A percentile compares a stretch with the other conserved stretches of the same genome.
phyloP scores from a whole-genome alignment of 1,140 invertebrate species.

The Eumaeus atala region DNA sequence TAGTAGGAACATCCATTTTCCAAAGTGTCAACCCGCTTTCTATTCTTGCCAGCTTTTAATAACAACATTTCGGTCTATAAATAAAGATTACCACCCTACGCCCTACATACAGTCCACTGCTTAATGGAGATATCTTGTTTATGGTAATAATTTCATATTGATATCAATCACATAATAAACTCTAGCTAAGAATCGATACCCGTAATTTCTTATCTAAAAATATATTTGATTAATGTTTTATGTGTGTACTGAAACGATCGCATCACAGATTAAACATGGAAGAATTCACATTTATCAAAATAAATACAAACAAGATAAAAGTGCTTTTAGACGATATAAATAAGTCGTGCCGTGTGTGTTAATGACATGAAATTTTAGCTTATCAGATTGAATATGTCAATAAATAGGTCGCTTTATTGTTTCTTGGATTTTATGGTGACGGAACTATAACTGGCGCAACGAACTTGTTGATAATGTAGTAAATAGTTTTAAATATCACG shows the following conservation, averaged over 20 bases:
- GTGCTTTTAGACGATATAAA: slow-evolving; percentile 30
- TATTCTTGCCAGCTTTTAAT: slow-evolving; percentile 14
- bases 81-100: slow-evolving; percentile 19
- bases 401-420: slow-evolving; percentile 68
- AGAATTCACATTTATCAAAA: slow-evolving; percentile 45
- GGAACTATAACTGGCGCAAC: slow-evolving; percentile 38
- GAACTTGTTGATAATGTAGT: slow-evolving; percentile 34
- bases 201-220: slow-evolving; percentile 43
- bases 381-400: slow-evolving; percentile 53
- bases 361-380: slow-evolving; percentile 59
- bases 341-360: slow-evolving; percentile 46
- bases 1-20: slow-evolving; percentile 2
- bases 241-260: slow-evolving; percentile 23
- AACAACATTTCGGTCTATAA: slow-evolving; percentile 10
- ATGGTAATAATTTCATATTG: slow-evolving; percentile 53
- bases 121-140: slow-evolving; percentile 71
- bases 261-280: slow-evolving; percentile 50
- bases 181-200: slow-evolving; percentile 46
- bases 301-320: slow-evolving; percentile 34
- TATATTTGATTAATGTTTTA: slow-evolving; percentile 56
- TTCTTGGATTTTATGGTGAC: slow-evolving; percentile 50
- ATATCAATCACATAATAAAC: slow-evolving; percentile 49
- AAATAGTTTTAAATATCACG: slow-evolving; percentile 17
- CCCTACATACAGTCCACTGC: slow-evolving; percentile 41
- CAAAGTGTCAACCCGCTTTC: slow-evolving; percentile 8